Conservation (phyloP, 2,888 invertebrate species). For the Lithophane ornitopus region DNA sequence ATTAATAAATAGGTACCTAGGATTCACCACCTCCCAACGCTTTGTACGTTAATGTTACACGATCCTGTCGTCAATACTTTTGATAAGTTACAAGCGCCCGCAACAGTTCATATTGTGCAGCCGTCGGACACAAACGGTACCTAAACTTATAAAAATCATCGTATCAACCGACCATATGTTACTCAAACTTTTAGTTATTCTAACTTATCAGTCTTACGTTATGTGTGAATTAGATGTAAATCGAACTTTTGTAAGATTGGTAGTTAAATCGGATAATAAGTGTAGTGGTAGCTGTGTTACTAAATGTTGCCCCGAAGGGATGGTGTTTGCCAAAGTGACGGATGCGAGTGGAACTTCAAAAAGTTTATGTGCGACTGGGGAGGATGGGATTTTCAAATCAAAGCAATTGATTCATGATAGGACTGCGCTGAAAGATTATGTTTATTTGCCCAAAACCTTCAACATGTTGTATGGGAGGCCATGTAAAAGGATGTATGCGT, state of each 20-base stretch:
- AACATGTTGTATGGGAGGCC: conserved; percentile 64
- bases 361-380: conserved; percentile 42
- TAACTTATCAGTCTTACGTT: conserved; percentile 44
- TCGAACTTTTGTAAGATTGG: conserved; percentile 27
- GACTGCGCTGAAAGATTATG: conserved; percentile 33
- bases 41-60: conserved; percentile 27
- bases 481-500: conserved; percentile 58
- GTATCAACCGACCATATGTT: conserved; percentile 45
- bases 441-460: conserved; percentile 56
- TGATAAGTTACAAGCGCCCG: conserved; percentile 59
- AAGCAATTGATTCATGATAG: conserved; percentile 59
- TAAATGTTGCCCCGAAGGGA: conserved; percentile 76
- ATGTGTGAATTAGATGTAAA: conserved; percentile 39
- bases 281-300: conserved; percentile 70
- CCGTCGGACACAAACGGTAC: conserved; percentile 47
- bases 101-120: conserved; percentile 55
- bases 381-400: conserved; percentile 43
- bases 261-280: conserved; percentile 37
- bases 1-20: conserved; percentile 34
- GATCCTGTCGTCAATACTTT: conserved; percentile 54
- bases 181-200: conserved; percentile 42
- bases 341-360: background rate
- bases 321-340: conserved; percentile 57
- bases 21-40: conserved; percentile 39
- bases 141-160: conserved; percentile 22